Evolutionary conservation across 2,888 invertebrate species (phyloP).

Genomic region (Neoitamus cyanurus): DNA sequence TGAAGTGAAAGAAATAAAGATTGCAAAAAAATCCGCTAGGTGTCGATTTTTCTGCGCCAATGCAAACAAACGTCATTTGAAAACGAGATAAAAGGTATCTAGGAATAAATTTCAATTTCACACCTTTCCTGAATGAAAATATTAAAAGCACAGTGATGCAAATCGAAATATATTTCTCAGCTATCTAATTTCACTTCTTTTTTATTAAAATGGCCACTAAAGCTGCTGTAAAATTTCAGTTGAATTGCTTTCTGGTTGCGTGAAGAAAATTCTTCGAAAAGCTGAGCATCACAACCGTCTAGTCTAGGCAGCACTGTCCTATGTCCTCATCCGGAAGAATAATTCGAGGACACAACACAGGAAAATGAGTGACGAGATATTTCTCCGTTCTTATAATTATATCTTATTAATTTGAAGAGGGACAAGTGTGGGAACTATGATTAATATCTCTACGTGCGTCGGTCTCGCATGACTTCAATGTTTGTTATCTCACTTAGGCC

Average conservation of each 20-base stretch:
- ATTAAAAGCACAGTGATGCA: not conserved
- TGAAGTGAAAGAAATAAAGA: not conserved
- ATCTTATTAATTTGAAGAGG: too few relatives aligned
- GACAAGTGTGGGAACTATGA: too few relatives aligned
- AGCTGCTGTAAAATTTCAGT: not conserved
- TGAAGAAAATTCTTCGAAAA: not conserved
- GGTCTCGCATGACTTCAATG: too few relatives aligned
- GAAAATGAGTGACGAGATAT: too few relatives aligned
- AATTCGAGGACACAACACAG: too few relatives aligned
- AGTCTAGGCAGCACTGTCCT: too few relatives aligned
- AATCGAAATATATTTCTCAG: not conserved
- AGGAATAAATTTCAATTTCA: not conserved
- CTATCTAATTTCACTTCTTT: not conserved
- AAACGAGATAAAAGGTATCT: not conserved
- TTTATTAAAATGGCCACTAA: not conserved
- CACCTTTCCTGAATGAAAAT: not conserved
- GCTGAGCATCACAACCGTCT: too few relatives aligned
- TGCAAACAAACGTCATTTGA: not conserved
- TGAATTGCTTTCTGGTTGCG: not conserved
- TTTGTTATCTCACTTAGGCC: too few relatives aligned
- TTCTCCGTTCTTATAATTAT: too few relatives aligned
- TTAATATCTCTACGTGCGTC: too few relatives aligned
- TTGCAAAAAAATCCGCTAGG: not conserved
- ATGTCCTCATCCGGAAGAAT: too few relatives aligned
- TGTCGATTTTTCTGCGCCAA: not conserved